Base-by-base conservation (phyloP, 2,113 vertebrate species). In the Trichechus manatus region DNA sequence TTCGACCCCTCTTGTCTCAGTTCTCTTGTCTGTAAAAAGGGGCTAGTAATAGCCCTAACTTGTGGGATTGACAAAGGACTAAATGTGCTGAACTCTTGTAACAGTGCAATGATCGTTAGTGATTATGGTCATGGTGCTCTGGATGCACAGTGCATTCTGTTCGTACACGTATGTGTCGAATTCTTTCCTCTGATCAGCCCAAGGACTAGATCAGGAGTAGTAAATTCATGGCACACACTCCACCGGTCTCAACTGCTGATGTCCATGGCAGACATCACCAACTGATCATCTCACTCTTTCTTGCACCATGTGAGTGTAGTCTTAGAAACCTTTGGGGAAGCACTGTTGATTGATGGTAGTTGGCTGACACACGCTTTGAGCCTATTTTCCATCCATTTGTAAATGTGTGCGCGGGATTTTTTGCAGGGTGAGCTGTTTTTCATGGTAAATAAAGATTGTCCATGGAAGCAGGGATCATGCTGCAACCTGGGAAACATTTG, bases 311-410 rank as follows among this genome's bases (percentile, higher is more conserved):
- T 75, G 56, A 23, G 56, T 36, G 56, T 59, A 9, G 36, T 23
- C 78, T 66, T 36, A 3, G 56, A 36, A 63, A 29, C 27, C 72
- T 9, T 8, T 27, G 22, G 79, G 80, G 10, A 29, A 64, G 82
- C 82, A 2, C 1, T 1, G 29, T 33, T n/a, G 9, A 19, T 31
- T 5, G 50, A 50, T 0, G 42, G 31, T 9, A 3, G 66, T 25
- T 33, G 44, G 31, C 1, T 39, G 59, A 31, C 1, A 1, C 14
- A 0, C 4, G 31, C 5, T 27, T 3, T 1, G 27, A 72, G 20
- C 19, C 23, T 39, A 0, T 0, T 19, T 47, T 75, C 25, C 15
- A 1, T 19, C 25, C 31, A 13, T 44, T 7, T 1, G 25, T 10
- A 17, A 33, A 42, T 22, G 70, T 8, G 10, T 2, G 10, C 8